Evolutionary conservation across 1,140 invertebrate genomes (phyloP).

Genomic region (Drosophila bocki): DNA sequence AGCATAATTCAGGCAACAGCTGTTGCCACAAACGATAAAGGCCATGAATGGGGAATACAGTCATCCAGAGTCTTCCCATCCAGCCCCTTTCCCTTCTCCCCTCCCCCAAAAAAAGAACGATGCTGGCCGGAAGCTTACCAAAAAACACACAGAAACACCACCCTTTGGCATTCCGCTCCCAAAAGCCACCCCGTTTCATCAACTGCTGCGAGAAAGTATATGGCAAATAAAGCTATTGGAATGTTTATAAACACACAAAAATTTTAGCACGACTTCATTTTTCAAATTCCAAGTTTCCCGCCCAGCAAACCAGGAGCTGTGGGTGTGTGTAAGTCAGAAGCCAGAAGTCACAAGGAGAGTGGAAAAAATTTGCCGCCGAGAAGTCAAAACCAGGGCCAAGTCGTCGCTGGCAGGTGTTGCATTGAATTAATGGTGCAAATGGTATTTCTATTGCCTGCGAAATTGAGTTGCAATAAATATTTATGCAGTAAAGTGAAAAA

Average conservation of each 20-base stretch:
- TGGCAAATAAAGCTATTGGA: constrained; percentile 69
- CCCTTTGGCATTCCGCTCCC: constrained; percentile 21
- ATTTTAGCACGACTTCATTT: constrained; percentile 77
- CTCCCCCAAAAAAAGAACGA: constrained; percentile 15
- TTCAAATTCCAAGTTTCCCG: constrained; percentile 71
- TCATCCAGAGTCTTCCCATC: constrained; percentile 24
- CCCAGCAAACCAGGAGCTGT: constrained; percentile 1
- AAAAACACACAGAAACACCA: constrained; percentile 26
- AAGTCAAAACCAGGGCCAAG: constrained; percentile 67
- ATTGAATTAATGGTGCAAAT: constrained; percentile 83
- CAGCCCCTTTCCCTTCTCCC: no score
- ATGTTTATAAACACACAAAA: constrained; percentile 81
- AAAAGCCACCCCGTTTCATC: constrained; percentile 18
- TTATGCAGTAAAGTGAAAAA: constrained; percentile 83
- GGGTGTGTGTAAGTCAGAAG: constrained; percentile 7
- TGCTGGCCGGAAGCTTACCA: constrained; percentile 51
- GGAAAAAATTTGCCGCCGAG: constrained; percentile 43
- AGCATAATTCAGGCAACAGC: constrained; percentile 83
- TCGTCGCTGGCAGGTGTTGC: constrained; percentile 80
- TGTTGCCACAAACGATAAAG: constrained; percentile 83
- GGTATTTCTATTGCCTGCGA: constrained; percentile 82
- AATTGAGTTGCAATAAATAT: constrained; percentile 84
- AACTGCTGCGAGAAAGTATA: constrained; percentile 32
- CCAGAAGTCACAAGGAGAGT: constrained; percentile 2
- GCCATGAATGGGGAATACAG: constrained; percentile 76